Base-by-base conservation (phyloP, 2,797 vertebrate genomes). In the Gobio occitaniae region DNA sequence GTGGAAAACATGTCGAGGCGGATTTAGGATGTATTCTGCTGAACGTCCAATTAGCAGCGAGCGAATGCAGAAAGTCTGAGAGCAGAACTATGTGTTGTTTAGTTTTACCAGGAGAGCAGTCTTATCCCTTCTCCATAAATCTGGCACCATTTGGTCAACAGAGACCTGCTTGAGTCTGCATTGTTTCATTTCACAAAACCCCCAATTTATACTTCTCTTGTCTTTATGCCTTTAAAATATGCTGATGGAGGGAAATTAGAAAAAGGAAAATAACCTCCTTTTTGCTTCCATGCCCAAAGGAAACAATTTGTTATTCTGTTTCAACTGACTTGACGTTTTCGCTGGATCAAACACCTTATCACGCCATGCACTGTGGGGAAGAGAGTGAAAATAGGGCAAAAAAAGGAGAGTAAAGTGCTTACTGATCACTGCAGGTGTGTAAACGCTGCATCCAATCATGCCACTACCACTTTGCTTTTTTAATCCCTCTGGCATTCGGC, bases 281-380 rank as follows among this genome's bases (percentile, higher is more conserved):
- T 92, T 91, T 92, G 88, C 86, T 82, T 81, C 82, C 80, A 90
- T 90, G 87, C 91, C 93, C 93, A 87, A 91, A 92, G 93, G 92
- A 89, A 92, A 87, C 21, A 86, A 90, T 87, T 90, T 89, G 89
- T 89, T 91, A 87, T 90, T n/a, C 93, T 94, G 91, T 92, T 95
- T 94, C 90, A 91, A 92, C 93, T 94, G 92, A 94, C 91, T 91
- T 94, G 93, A 95, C 91, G 92, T 90, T 94, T 95, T 90, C 74
- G 78, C 89, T 76, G 88, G 93, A 94, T 94, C 94, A 95, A 95
- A 94, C 92, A 88, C 93, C 93, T 94, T 91, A 93, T 93, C 92
- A 83, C 86, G 84, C 87, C 77, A 50, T 52, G 83, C 56, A 63
- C 77, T 80, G 54, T 66, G 19, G 77, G 77, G 32, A 78, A 82